phyloP scores from a whole-genome alignment of 2,888 invertebrate species.

The Ischnura elegans region DNA sequence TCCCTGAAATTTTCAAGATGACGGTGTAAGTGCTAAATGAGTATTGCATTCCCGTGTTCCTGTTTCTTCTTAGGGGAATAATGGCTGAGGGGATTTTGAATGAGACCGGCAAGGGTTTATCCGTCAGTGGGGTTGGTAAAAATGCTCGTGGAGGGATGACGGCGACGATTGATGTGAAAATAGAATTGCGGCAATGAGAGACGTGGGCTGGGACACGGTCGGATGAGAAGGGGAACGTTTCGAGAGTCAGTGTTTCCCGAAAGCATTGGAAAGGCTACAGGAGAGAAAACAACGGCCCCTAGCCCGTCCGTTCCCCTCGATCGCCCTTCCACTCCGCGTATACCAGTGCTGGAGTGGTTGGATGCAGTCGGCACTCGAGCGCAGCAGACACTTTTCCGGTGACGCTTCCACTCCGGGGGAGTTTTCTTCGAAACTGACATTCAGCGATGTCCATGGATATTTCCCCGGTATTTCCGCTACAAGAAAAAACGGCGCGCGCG shows the following conservation, averaged over 20 bases:
- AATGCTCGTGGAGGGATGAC: neutral
- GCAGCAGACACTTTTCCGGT: neutral
- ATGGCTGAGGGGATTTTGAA: too few relatives aligned
- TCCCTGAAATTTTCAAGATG: too few relatives aligned
- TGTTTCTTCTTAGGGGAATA: too few relatives aligned
- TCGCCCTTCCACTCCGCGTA: too few relatives aligned
- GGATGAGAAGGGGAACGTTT: neutral
- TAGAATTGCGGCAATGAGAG: slow-evolving; percentile 52
- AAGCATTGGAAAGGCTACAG: neutral
- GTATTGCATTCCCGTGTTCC: too few relatives aligned
- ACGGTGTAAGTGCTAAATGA: too few relatives aligned
- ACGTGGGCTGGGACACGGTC: neutral
- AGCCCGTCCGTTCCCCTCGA: neutral
- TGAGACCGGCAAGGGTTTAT: too few relatives aligned
- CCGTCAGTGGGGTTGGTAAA: neutral
- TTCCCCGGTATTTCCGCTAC: neutral
- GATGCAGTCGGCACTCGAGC: neutral
- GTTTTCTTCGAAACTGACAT: neutral
- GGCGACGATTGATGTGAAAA: slow-evolving; percentile 62
- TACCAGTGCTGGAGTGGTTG: neutral
- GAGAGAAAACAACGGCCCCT: neutral
- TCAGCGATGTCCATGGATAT: neutral
- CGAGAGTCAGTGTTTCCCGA: neutral
- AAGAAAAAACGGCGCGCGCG: neutral
- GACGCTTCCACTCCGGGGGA: neutral